Evolutionary conservation across 2,888 invertebrate genomes (phyloP).

Genomic region (Patella caerulea): DNA sequence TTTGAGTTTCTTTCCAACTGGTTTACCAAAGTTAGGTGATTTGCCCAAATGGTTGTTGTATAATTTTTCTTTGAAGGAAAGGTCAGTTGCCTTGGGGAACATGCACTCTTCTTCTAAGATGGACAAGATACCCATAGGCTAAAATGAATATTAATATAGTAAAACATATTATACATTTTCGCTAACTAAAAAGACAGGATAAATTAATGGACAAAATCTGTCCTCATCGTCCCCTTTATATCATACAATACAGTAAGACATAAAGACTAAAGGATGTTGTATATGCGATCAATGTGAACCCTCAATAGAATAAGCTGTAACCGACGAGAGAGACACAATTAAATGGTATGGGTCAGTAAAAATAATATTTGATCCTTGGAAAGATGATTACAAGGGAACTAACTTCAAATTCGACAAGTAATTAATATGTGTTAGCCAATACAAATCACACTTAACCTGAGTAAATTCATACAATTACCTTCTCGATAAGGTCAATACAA

Average conservation of each 20-base stretch:
- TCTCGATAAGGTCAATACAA: slow-evolving; percentile 85
- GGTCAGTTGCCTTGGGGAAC: slow-evolving; percentile 99
- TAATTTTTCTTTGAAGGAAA: slow-evolving; percentile 98
- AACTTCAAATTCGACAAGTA: too few species aligned
- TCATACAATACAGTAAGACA: too few species aligned
- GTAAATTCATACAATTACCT: slow-evolving; percentile 40
- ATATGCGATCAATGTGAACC: too few species aligned
- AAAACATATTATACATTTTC: slow-evolving; percentile 50
- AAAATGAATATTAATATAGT: slow-evolving; percentile 45
- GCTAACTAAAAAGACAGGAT: too few species aligned
- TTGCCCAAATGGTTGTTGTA: slow-evolving; percentile 99
- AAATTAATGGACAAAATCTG: neutral
- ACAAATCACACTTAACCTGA: too few species aligned
- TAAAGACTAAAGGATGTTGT: neutral
- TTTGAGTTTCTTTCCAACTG: slow-evolving; percentile 90
- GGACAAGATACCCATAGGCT: slow-evolving; percentile 99
- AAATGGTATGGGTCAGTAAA: too few species aligned
- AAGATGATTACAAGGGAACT: too few species aligned
- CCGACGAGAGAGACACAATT: too few species aligned
- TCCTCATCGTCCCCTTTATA: too few species aligned
- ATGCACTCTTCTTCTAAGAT: slow-evolving; percentile 99
- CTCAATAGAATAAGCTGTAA: too few species aligned
- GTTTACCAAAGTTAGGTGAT: slow-evolving; percentile 67
- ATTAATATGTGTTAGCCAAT: too few species aligned
- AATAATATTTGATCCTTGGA: too few species aligned